phyloP scores from a whole-genome alignment of 2,888 invertebrate genomes.

The Scrobipalpa costella region DNA sequence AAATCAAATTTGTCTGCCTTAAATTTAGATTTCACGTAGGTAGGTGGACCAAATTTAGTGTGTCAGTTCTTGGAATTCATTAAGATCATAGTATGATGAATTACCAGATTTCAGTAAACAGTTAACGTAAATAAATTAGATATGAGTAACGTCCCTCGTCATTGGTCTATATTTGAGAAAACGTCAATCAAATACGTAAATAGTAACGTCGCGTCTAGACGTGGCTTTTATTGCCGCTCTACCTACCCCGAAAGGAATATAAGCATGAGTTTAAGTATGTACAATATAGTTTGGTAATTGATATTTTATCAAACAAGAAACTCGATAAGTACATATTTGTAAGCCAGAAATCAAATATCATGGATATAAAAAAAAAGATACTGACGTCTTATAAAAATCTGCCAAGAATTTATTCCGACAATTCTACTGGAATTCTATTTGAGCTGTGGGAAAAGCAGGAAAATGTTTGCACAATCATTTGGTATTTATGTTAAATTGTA shows the following conservation, averaged over 20 bases:
- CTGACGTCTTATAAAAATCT: background rate
- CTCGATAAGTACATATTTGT: too few relatives aligned
- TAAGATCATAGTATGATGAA: background rate
- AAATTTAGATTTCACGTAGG: background rate
- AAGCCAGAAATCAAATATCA: too few relatives aligned
- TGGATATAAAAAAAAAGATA: background rate
- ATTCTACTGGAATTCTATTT: background rate
- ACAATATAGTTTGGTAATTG: too few relatives aligned
- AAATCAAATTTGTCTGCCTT: too few relatives aligned
- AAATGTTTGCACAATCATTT: background rate
- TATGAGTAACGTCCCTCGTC: background rate
- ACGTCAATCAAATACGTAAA: conserved; percentile 2
- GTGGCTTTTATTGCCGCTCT: background rate
- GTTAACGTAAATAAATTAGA: background rate
- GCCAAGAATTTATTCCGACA: conserved; percentile 5
- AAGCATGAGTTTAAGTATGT: too few relatives aligned
- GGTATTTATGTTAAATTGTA: too few relatives aligned
- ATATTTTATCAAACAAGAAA: too few relatives aligned
- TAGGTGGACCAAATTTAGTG: background rate
- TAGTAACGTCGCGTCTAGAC: background rate
- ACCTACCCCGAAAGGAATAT: too few relatives aligned
- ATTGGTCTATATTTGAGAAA: background rate
- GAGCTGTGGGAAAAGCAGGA: background rate
- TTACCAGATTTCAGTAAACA: background rate
- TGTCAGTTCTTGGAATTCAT: background rate